Evolutionary conservation across 2,888 invertebrate genomes (phyloP).

Genomic region (Rhagonycha lutea): DNA sequence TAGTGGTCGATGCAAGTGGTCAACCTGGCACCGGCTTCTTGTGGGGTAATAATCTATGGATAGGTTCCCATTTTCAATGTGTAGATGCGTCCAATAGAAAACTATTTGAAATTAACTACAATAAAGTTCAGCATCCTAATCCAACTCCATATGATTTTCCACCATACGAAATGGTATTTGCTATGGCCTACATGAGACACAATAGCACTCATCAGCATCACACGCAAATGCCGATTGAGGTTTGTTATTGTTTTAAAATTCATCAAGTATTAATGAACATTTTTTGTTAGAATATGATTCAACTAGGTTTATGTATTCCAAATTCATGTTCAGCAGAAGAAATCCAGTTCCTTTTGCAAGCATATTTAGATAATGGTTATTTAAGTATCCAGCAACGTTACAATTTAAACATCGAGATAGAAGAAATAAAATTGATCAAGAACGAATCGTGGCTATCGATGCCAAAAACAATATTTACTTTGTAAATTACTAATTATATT

Average conservation of each 20-base stretch:
- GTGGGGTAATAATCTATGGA: constrained; percentile 65
- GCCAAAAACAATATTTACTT: constrained; percentile 46
- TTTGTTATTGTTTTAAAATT: constrained; percentile 35
- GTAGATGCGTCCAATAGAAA: constrained; percentile 48
- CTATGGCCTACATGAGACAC: constrained; percentile 52
- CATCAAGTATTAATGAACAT: neutral
- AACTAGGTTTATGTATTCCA: constrained; percentile 56
- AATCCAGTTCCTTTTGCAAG: constrained; percentile 42
- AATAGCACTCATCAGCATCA: constrained; percentile 55
- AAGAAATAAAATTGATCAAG: constrained; percentile 45
- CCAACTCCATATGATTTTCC: constrained; percentile 50
- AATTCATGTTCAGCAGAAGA: constrained; percentile 49
- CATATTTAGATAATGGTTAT: constrained; percentile 45
- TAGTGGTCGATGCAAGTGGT: constrained; percentile 64
- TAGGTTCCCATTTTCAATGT: constrained; percentile 61
- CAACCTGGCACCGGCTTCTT: constrained; percentile 59
- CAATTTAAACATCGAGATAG: constrained; percentile 47
- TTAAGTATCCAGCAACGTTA: constrained; percentile 50
- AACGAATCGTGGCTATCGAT: constrained; percentile 46
- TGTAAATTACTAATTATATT: constrained; percentile 40
- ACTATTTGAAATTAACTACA: constrained; percentile 42
- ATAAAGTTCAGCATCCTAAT: constrained; percentile 40
- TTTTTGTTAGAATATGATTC: constrained; percentile 38
- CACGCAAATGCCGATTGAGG: constrained; percentile 52
- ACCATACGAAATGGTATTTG: constrained; percentile 51